Percentiles rank a stretch among this genome's conserved stretches.
Evolutionary conservation across 2,113 vertebrate species (phyloP).

Genomic region (Carollia perspicillata): DNA sequence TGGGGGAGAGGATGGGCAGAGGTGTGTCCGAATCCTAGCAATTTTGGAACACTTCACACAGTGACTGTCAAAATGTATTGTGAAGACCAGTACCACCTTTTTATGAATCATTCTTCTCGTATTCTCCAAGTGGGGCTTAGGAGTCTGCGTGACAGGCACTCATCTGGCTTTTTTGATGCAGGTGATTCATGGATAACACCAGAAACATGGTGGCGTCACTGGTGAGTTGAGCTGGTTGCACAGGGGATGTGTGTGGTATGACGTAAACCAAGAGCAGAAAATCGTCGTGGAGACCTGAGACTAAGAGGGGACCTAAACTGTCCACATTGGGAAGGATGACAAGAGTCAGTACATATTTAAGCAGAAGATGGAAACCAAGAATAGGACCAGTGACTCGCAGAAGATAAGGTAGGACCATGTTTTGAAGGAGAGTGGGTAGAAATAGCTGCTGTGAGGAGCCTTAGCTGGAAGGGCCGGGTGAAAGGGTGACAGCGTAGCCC

Average conservation of each 20-base stretch:
- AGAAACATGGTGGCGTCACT: not conserved
- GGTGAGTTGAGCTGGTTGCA: not conserved
- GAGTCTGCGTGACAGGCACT: accelerated
- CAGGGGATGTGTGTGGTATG: not conserved
- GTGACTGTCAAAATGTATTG: not conserved
- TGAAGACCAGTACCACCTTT: not conserved
- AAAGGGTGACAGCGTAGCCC: not conserved
- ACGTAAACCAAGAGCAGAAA: not conserved
- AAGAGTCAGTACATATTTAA: not conserved
- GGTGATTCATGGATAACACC: not conserved
- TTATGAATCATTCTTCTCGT: not conserved
- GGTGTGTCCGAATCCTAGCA: not conserved
- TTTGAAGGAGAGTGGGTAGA: not conserved
- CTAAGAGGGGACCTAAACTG: not conserved
- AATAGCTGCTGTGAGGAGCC: not conserved
- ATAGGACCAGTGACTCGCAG: not conserved
- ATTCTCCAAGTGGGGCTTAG: not conserved
- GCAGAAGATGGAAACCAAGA: not conserved
- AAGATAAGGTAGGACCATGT: not conserved
- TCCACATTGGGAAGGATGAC: not conserved
- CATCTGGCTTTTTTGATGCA: not conserved
- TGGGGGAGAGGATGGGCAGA: not conserved
- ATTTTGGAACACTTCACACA: not conserved
- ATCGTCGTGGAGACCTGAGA: not conserved
- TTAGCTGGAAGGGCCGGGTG: not conserved